phyloP scores from a whole-genome alignment of 1,140 invertebrate genomes.

The Aphidius ervi region DNA sequence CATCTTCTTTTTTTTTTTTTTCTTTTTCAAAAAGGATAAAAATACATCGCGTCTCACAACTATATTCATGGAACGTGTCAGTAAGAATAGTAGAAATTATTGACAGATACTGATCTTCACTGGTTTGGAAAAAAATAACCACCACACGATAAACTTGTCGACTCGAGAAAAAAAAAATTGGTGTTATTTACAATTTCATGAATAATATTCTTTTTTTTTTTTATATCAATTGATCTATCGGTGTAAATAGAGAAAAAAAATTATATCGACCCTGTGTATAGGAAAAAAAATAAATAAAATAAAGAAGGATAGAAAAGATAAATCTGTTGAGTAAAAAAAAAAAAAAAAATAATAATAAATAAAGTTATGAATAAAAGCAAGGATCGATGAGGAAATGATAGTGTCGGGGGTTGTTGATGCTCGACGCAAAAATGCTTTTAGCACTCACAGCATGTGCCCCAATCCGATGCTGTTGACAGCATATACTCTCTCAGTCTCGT shows the following conservation, averaged over 20 bases:
- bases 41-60: neutral
- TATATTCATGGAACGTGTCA: constrained; percentile 32
- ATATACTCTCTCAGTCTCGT: constrained; percentile 8
- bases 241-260: too few relatives aligned
- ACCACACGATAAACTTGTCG: too few relatives aligned
- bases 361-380: constrained; percentile 43
- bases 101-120: constrained; percentile 17
- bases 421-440: constrained; percentile 54
- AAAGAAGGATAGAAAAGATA: too few relatives aligned
- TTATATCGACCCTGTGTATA: too few relatives aligned
- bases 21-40: neutral
- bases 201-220: neutral
- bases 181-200: neutral
- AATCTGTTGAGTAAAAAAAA: neutral
- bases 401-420: constrained; percentile 34
- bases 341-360: constrained; percentile 6
- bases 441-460: constrained; percentile 39
- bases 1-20: constrained; percentile 10
- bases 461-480: constrained; percentile 18
- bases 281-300: too few relatives aligned
- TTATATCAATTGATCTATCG: too few relatives aligned
- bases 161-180: too few relatives aligned
- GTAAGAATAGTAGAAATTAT: constrained; percentile 14
- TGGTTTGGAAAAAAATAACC: too few relatives aligned
- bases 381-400: constrained; percentile 47